Evolutionary conservation across 1,140 invertebrate species (phyloP).

Genomic region (Drosophila trapezifrons): DNA sequence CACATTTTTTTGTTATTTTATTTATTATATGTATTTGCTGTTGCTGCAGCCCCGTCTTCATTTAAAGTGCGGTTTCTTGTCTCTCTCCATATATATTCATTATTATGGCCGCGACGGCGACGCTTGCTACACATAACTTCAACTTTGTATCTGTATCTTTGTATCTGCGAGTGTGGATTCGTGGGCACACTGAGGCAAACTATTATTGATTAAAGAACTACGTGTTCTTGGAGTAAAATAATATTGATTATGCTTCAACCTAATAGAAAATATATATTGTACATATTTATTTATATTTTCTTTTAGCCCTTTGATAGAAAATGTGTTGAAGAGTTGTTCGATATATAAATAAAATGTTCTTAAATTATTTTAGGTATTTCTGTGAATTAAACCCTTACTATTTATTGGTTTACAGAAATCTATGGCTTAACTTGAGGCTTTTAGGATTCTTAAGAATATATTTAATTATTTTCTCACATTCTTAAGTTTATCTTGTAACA

Average conservation of each 20-base stretch:
- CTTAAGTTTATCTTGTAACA: background rate
- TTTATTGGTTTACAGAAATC: no score
- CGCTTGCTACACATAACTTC: slow-evolving; percentile 77
- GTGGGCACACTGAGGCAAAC: slow-evolving; percentile 5
- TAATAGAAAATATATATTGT: no score
- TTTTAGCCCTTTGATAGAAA: no score
- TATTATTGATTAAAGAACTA: background rate
- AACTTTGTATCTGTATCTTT: slow-evolving; percentile 81
- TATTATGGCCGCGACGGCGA: slow-evolving; percentile 74
- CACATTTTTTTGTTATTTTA: slow-evolving; percentile 75
- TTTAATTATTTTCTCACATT: no score
- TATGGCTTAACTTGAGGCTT: no score
- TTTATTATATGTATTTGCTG: slow-evolving; percentile 71
- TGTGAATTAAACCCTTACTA: no score
- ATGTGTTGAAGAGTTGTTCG: no score
- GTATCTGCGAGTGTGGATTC: slow-evolving; percentile 58
- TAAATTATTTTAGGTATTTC: no score
- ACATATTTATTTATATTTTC: no score
- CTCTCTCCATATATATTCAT: slow-evolving; percentile 81
- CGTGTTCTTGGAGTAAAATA: background rate
- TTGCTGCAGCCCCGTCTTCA: slow-evolving; percentile 62
- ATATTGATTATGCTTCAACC: no score
- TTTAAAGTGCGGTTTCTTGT: slow-evolving; percentile 82
- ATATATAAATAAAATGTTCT: no score
- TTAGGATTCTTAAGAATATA: no score